Conservation (phyloP, 2,797 vertebrate species). For the Phoxinus dragarum region DNA sequence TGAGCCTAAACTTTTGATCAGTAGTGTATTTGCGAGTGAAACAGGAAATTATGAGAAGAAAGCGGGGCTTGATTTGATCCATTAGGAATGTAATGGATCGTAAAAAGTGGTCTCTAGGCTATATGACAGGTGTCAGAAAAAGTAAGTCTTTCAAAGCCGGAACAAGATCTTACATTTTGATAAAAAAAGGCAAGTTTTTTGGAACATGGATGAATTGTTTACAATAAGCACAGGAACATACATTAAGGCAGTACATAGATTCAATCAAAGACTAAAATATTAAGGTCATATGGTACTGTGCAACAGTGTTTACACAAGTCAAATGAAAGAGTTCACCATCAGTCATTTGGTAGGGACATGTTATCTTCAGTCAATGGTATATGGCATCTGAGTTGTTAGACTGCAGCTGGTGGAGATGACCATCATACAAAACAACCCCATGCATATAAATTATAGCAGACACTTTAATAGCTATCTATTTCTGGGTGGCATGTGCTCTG, state of each 20-base stretch:
- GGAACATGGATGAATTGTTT: background rate
- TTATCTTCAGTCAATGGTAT: background rate
- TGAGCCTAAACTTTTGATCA: background rate
- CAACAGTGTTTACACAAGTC: background rate
- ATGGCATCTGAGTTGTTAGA: constrained; percentile 6
- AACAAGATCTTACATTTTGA: background rate
- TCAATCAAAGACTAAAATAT: background rate
- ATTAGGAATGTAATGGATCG: background rate
- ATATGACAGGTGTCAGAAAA: background rate
- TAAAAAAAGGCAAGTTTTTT: background rate
- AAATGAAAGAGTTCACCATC: constrained; percentile 3
- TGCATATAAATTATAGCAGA: constrained; percentile 14
- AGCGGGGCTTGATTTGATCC: background rate
- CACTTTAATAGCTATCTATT: constrained; percentile 42
- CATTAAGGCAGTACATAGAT: background rate
- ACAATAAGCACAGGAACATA: background rate
- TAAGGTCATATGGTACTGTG: background rate
- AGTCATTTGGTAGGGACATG: background rate
- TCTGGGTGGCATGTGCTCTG: constrained; percentile 42
- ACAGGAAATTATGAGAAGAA: background rate
- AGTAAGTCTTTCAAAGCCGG: background rate
- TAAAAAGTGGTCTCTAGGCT: background rate
- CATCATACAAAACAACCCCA: constrained; percentile 13
- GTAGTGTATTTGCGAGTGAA: background rate
- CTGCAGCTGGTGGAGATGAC: background rate